phyloP scores from a whole-genome alignment of 2,797 vertebrate genomes.

The Microctenopoma lineatum region DNA sequence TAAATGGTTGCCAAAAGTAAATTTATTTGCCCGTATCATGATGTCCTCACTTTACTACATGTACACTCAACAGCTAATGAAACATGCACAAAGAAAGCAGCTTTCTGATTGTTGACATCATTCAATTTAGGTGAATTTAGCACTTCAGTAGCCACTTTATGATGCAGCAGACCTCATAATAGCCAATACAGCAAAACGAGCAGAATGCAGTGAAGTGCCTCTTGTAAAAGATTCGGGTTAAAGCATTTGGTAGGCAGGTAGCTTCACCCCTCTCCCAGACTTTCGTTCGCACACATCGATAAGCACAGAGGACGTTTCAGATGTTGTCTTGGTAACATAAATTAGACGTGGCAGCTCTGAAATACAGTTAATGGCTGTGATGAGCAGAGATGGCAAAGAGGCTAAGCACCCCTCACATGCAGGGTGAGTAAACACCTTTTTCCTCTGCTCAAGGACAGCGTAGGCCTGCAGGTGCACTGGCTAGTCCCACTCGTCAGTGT shows the following conservation, averaged over 20 bases:
- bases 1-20: no score
- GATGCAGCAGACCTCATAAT: background rate
- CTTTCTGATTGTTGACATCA: background rate
- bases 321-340: slow-evolving; percentile 53
- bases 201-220: background rate
- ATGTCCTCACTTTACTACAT: background rate
- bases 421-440: background rate
- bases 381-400: slow-evolving; percentile 22
- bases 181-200: background rate
- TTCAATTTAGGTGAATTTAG: background rate
- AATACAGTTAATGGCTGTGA: slow-evolving; percentile 39
- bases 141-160: background rate
- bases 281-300: slow-evolving; percentile 6
- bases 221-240: slow-evolving; percentile 8
- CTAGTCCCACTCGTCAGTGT: background rate
- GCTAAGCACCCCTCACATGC: slow-evolving; percentile 1
- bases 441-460: background rate
- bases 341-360: slow-evolving; percentile 35
- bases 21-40: background rate
- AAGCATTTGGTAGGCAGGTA: background rate
- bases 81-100: background rate
- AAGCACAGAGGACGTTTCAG: slow-evolving; percentile 24
- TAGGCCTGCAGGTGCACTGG: background rate
- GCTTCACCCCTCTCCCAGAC: background rate
- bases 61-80: background rate